Evolutionary conservation across 2,113 vertebrate genomes (phyloP).

Genomic region (Barbus barbus): DNA sequence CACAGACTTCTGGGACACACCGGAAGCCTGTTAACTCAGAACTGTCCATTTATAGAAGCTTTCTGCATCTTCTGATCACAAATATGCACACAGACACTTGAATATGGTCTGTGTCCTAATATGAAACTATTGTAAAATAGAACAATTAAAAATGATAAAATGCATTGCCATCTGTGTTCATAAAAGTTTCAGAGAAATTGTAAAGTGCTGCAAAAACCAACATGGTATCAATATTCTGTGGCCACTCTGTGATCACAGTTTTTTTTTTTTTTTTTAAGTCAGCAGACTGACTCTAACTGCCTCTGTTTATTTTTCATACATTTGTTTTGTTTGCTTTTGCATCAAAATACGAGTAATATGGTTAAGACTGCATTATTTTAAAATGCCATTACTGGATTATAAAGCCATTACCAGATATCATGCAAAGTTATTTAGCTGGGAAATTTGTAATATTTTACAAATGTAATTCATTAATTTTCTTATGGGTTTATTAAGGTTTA

Average conservation of each 20-base stretch:
- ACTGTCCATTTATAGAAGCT: background rate
- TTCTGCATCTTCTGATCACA: background rate
- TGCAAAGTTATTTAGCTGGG: background rate
- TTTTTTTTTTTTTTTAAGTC: conserved; percentile 15
- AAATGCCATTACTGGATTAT: background rate
- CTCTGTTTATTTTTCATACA: background rate
- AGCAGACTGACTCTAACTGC: conserved; percentile 13
- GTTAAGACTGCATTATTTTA: conserved; percentile 31
- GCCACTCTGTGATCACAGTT: background rate
- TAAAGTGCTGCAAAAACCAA: conserved; percentile 21
- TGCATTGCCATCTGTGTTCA: background rate
- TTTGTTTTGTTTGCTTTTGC: too few species aligned
- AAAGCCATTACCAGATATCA: conserved; percentile 21
- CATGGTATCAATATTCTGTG: background rate
- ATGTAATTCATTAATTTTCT: background rate
- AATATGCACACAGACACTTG: conserved; percentile 1
- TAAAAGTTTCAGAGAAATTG: conserved; percentile 22
- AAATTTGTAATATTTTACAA: background rate
- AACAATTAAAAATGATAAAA: background rate
- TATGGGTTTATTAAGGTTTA: conserved; percentile 23
- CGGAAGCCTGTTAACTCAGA: background rate
- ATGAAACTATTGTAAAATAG: too few species aligned
- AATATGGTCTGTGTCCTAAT: too few species aligned
- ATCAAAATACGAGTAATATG: too few species aligned
- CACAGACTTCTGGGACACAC: conserved; percentile 2